Conservation (phyloP, 1,140 invertebrate species). For the Bombus terrestris region DNA sequence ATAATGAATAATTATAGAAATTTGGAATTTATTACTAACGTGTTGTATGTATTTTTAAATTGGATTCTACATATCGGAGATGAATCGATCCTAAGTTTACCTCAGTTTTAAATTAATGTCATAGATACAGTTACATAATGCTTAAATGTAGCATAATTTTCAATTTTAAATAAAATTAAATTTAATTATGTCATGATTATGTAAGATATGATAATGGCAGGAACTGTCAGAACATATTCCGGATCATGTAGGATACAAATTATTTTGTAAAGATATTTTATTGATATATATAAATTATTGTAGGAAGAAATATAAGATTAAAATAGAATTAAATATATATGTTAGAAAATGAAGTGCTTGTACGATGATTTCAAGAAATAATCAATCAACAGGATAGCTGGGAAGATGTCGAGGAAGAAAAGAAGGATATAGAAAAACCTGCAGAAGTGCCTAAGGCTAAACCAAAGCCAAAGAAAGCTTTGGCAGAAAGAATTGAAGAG, state of each 20-base stretch:
- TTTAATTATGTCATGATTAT: background rate
- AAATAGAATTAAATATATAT: background rate
- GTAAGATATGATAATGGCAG: background rate
- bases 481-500: constrained; percentile 89
- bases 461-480: constrained; percentile 85
- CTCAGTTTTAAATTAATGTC: background rate
- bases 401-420: constrained; percentile 92
- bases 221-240: background rate
- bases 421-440: constrained; percentile 84
- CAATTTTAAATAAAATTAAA: background rate
- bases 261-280: background rate
- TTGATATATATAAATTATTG: too few relatives aligned
- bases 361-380: background rate
- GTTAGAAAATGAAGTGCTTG: background rate
- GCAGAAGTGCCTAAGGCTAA: constrained; percentile 84
- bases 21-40: background rate
- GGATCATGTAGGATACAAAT: background rate
- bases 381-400: constrained; percentile 88
- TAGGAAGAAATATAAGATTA: background rate
- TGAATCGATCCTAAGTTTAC: background rate
- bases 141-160: background rate
- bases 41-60: background rate
- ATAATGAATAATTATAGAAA: background rate
- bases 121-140: background rate
- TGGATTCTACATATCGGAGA: background rate